These are phyloP conservation scores for Parnassius orleans DNA, from an alignment of 2,888 invertebrate species.

Conservation along the genomic window DNA sequence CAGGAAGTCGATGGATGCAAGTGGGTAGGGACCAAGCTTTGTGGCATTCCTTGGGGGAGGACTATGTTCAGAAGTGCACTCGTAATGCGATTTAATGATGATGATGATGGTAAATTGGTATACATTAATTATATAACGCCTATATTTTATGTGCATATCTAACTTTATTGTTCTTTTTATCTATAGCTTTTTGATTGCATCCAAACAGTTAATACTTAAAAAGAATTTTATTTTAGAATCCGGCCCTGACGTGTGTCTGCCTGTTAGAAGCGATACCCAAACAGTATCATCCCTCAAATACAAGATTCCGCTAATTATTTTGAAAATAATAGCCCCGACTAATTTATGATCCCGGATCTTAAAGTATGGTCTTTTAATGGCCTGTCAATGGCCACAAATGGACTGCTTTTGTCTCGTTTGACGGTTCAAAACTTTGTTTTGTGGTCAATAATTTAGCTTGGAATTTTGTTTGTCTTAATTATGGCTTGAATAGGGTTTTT, in stretches of 20 bases:
- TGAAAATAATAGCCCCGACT: slow-evolving; percentile 46
- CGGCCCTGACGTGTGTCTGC: slow-evolving; percentile 33
- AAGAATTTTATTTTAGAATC: slow-evolving; percentile 26
- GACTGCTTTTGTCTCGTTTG: slow-evolving; percentile 34
- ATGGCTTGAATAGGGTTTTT: slow-evolving; percentile 15
- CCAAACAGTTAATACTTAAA: neutral
- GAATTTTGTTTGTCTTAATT: slow-evolving; percentile 23
- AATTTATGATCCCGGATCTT: slow-evolving; percentile 54
- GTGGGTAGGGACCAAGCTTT: too few species aligned
- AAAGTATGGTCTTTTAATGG: slow-evolving; percentile 60
- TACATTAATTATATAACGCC: too few species aligned
- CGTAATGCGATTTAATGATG: too few species aligned
- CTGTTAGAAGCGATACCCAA: slow-evolving; percentile 32
- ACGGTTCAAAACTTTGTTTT: slow-evolving; percentile 31
- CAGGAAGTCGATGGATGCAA: too few species aligned
- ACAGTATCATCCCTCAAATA: slow-evolving; percentile 42
- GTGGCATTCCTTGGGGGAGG: too few species aligned
- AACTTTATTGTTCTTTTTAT: too few species aligned
- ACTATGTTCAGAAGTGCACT: too few species aligned
- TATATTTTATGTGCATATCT: too few species aligned
- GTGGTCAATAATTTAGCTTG: slow-evolving; percentile 27
- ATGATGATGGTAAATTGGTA: too few species aligned
- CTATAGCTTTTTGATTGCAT: too few species aligned
- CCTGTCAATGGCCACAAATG: slow-evolving; percentile 54
- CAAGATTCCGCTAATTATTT: slow-evolving; percentile 57